Evolutionary conservation across 1,140 invertebrate species (phyloP).

Genomic region (Hesperophylax magnus): DNA sequence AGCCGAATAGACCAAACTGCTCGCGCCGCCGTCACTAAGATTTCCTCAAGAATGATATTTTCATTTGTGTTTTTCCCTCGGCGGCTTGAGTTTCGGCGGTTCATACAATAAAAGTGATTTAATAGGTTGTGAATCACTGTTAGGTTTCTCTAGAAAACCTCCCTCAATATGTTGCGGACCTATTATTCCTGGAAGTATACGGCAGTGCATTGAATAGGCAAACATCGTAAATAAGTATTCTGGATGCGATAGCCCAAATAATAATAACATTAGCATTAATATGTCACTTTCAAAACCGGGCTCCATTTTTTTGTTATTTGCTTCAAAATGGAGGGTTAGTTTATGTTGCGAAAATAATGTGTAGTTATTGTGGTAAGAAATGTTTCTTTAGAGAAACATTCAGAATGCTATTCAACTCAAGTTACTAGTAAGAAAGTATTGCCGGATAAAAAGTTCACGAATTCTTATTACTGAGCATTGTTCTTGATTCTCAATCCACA

Average conservation of each 20-base stretch:
- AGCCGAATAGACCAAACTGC: background rate
- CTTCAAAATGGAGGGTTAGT: too few relatives aligned
- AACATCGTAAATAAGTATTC: conserved; percentile 12
- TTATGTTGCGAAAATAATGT: too few relatives aligned
- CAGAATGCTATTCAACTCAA: too few relatives aligned
- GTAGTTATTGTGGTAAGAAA: too few relatives aligned
- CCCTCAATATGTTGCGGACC: conserved; percentile 49
- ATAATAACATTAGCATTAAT: too few relatives aligned
- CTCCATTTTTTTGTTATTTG: too few relatives aligned
- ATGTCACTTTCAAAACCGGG: too few relatives aligned
- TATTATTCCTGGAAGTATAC: conserved; percentile 13
- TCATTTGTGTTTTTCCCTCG: conserved; percentile 37
- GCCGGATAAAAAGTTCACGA: too few relatives aligned
- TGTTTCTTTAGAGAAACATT: too few relatives aligned
- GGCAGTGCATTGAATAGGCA: conserved; percentile 44
- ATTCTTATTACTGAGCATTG: too few relatives aligned
- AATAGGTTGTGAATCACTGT: conserved; percentile 54
- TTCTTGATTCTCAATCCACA: too few relatives aligned
- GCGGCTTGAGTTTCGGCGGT: conserved; percentile 18
- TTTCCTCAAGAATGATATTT: background rate
- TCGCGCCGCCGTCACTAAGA: background rate
- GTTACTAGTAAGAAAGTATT: too few relatives aligned
- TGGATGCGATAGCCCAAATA: background rate
- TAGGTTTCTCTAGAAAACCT: conserved; percentile 52
- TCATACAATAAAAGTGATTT: conserved; percentile 58